Conservation (phyloP, 2,797 vertebrate genomes). For the Chelonia mydas region DNA sequence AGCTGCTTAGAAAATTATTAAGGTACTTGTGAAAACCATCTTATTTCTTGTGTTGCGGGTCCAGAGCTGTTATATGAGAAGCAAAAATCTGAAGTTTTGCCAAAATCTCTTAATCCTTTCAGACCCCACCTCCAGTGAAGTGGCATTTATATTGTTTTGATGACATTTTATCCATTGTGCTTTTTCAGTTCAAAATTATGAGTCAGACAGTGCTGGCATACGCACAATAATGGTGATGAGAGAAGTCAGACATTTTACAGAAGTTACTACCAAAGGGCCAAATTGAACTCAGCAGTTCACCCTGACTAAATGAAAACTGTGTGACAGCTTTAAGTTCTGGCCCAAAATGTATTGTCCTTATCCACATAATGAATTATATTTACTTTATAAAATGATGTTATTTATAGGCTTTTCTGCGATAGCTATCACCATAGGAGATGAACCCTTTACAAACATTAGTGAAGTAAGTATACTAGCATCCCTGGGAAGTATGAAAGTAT, state of each 20-base stretch:
- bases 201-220: background rate
- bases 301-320: background rate
- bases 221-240: background rate
- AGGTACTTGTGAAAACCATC: background rate
- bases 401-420: background rate
- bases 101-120: background rate
- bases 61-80: background rate
- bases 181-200: background rate
- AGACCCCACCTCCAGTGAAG: background rate
- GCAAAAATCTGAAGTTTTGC: background rate
- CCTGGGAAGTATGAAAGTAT: too few species aligned
- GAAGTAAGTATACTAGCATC: background rate
- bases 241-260: conserved; percentile 9
- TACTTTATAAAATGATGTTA: background rate
- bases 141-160: background rate
- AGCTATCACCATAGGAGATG: background rate
- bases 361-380: background rate
- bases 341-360: background rate
- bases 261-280: background rate
- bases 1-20: background rate
- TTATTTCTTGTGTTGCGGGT: background rate
- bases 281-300: background rate
- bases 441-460: background rate
- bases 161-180: background rate
- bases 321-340: background rate